A percentile compares a stretch with the other conserved stretches of the same genome.
phyloP scores from a whole-genome alignment of 2,888 invertebrate genomes.

The Dinocampus coccinellae region DNA sequence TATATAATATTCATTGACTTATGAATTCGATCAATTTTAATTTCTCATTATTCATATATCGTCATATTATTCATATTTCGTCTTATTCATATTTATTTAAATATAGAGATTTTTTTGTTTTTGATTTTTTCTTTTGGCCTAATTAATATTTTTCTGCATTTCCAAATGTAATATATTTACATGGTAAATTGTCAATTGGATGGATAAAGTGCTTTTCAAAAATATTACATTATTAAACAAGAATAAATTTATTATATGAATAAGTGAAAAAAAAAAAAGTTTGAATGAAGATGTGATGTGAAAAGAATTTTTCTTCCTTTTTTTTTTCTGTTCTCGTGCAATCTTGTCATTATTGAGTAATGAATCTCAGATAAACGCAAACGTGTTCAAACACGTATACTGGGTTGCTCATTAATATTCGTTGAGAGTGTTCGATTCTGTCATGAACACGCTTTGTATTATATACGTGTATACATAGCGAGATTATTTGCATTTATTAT shows the following conservation, averaged over 20 bases:
- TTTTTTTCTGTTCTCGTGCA: too few species aligned
- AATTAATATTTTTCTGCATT: not conserved
- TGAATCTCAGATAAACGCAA: not conserved
- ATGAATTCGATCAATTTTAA: constrained; percentile 42
- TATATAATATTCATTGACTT: constrained; percentile 8
- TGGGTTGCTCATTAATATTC: constrained; percentile 43
- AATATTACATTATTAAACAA: too few species aligned
- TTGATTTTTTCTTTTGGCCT: too few species aligned
- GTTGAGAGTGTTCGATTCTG: constrained; percentile 38
- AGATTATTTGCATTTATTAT: constrained; percentile 11
- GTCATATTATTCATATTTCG: too few species aligned
- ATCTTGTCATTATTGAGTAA: too few species aligned
- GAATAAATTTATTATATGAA: too few species aligned
- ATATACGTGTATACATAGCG: not conserved
- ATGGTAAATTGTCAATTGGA: not conserved
- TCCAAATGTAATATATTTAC: not conserved
- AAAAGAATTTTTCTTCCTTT: too few species aligned
- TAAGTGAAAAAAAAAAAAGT: too few species aligned
- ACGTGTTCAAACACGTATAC: not conserved
- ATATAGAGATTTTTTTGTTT: too few species aligned
- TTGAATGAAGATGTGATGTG: too few species aligned
- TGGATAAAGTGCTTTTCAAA: not conserved
- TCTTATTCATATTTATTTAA: too few species aligned
- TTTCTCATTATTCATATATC: too few species aligned
- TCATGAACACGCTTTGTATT: constrained; percentile 36